phyloP scores from a whole-genome alignment of 2,113 vertebrate genomes.

The Halichoeres trimaculatus region DNA sequence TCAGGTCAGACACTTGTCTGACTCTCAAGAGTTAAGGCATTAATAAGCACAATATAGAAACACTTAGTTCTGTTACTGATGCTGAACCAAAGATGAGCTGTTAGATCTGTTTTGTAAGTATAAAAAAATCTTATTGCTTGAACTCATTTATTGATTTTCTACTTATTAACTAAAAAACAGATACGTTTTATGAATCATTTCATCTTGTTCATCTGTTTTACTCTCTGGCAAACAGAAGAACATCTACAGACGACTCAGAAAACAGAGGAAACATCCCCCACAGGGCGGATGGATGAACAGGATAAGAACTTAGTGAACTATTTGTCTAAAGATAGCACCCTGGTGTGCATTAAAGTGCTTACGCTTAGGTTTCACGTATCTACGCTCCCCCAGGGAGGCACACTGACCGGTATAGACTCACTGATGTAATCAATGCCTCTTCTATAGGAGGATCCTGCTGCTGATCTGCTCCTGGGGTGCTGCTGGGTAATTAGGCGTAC shows the following conservation, averaged over 20 bases:
- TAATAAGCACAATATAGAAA: no score
- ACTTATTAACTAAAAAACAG: not conserved
- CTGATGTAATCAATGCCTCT: slow-evolving; percentile 63
- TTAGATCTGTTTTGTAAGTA: no score
- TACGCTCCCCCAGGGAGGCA: slow-evolving; percentile 27
- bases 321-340: slow-evolving; percentile 55
- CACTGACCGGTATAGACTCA: slow-evolving; percentile 52
- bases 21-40: no score
- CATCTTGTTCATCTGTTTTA: not conserved
- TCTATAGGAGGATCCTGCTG: slow-evolving; percentile 61
- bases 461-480: slow-evolving; percentile 58
- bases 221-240: not conserved
- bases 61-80: no score
- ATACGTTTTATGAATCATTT: not conserved
- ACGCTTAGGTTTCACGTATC: slow-evolving; percentile 55
- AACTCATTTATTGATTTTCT: not conserved
- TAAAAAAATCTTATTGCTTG: no score
- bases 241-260: not conserved
- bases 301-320: slow-evolving; percentile 8
- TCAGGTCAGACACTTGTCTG: no score
- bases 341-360: slow-evolving; percentile 46
- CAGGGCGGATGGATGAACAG: not conserved
- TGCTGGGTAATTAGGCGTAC: slow-evolving; percentile 69
- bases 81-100: no score
- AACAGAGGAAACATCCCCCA: not conserved